Base-by-base conservation (phyloP, 2,797 vertebrate genomes). In the Calcarius lapponicus region DNA sequence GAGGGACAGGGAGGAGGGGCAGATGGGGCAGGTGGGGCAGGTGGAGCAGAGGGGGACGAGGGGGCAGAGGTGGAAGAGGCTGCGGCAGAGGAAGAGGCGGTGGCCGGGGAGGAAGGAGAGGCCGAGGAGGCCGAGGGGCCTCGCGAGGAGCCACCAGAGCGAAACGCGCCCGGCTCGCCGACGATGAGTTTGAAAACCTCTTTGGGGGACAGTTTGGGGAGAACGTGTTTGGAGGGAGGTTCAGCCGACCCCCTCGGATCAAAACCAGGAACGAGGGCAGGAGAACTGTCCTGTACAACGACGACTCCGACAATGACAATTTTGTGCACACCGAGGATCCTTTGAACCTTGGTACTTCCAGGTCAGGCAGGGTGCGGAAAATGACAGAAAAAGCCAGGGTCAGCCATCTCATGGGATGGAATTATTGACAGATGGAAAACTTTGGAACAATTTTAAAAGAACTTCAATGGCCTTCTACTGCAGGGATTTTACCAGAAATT, bases 321-420 rank as follows among this genome's bases (percentile, higher is more conserved):
- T 98, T 98, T 51, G 98, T 98, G 92, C 98, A 98, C 31, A 97
- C 98, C 73, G 98, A 99, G 38, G 99, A 99, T 98, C 99, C 99
- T 47, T 98, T 99, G 93, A 99, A 99, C 98, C 98, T 99, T 95
- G 99, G 99, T 92, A 98, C 97, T 97, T 99, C 99, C 82, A 98
- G 99, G 94, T 99, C 99, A 75, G 99, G 99, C 96, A 98, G 99
- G 97, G 98, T 99, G 80, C 98, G 99, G 48, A 99, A 99, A 93
- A 99, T 99, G 99, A 99, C 99, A 21, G 99, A 99, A 97, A 99
- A 99, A 97, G 99, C 99, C 96, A 98, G 99, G 90, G 99, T 99
- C 97, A 99, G 99, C 98, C 99, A 99, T 97, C 98, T 99, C 62
- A 99, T 99, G 99, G 99, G 99, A 96, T 99, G 99, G 99, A 98